Base-by-base conservation (phyloP, 2,113 vertebrate species). In the Dendrocopos noguchii region DNA sequence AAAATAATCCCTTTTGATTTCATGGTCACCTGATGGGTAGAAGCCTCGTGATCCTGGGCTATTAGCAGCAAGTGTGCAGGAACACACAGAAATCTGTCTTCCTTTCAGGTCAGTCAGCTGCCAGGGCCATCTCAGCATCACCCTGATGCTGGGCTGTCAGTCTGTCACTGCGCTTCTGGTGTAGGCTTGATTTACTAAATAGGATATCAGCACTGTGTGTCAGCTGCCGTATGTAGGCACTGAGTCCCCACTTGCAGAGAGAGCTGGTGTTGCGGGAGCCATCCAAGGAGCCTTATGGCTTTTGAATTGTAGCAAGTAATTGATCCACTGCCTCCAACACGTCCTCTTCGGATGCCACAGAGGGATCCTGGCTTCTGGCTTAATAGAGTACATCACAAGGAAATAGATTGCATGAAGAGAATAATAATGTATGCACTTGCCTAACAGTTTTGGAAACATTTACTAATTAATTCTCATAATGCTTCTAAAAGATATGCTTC, bases 391-490 rank as follows among this genome's bases (percentile, higher is more conserved):
- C 20, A 2, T 61, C 1, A 1, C 52, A 47, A 47, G 81, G 93
- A 93, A 93, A 92, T 70, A 84, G 84, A 46, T 6, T 64, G 52
- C 75, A 74, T 27, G 89, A 71, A 59, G 67, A 67, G 84, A 93
- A 88, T 71, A 76, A 76, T 87, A 90, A 80, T 60, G 59, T n/a
- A 84, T 56, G 67, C 60, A 15, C 84, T 96, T 33, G 84, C 64
- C 79, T 75, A 71, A 73, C 80, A 74, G 78, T 87, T 96, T 92
- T 64, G 84, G 78, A 94, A 92, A 71, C 33, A 47, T 60, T 56
- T 10, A 20, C 87, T 96, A 92, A 94, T 92, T 95, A 95, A 80
- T 87, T 82, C 87, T 96, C 84, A 74, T 84, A 95, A 93, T 89
- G 84, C 68, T 93, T 47, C 81, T 94, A 77, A 93, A 90, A 95